A percentile compares a stretch with the other conserved stretches of the same genome.
phyloP scores from a whole-genome alignment of 2,888 invertebrate genomes.

The Ligdia adustata region DNA sequence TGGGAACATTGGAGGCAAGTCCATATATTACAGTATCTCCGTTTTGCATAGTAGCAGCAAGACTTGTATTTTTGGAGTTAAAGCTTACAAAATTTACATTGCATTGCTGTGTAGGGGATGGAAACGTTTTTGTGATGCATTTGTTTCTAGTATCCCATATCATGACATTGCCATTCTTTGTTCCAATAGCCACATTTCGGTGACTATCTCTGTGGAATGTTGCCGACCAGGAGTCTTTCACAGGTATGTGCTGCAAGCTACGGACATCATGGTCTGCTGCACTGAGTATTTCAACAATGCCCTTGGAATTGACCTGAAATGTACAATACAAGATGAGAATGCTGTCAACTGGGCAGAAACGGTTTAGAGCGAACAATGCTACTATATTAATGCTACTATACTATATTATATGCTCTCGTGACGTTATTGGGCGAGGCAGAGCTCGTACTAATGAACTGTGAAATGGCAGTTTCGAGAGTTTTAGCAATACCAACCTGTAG shows the following conservation, averaged over 20 bases:
- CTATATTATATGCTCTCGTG: too few species aligned
- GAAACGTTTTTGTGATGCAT: conserved; percentile 73
- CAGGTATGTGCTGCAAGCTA: conserved; percentile 73
- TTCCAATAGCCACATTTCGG: conserved; percentile 73
- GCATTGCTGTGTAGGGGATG: conserved; percentile 65
- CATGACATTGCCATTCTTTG: conserved; percentile 72
- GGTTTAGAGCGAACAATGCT: conserved; percentile 35
- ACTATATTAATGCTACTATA: too few species aligned
- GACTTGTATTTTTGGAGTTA: conserved; percentile 75
- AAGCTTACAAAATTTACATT: conserved; percentile 71
- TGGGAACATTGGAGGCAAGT: conserved; percentile 77
- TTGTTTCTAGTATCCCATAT: conserved; percentile 80
- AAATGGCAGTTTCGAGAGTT: too few species aligned
- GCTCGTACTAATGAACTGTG: too few species aligned
- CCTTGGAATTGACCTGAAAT: conserved; percentile 75
- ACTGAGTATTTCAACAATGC: conserved; percentile 71
- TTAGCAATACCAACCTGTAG: too few species aligned
- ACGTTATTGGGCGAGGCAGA: too few species aligned
- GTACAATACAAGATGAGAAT: conserved; percentile 5
- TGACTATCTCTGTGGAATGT: conserved; percentile 77
- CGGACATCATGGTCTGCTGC: conserved; percentile 70
- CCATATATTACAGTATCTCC: conserved; percentile 79
- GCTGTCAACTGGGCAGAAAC: conserved; percentile 8
- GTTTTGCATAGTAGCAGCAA: conserved; percentile 75
- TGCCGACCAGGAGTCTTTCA: conserved; percentile 76